A percentile compares a stretch with the other conserved stretches of the same genome.
Evolutionary conservation across 2,113 vertebrate genomes (phyloP).

Genomic region (Mirza zaza): DNA sequence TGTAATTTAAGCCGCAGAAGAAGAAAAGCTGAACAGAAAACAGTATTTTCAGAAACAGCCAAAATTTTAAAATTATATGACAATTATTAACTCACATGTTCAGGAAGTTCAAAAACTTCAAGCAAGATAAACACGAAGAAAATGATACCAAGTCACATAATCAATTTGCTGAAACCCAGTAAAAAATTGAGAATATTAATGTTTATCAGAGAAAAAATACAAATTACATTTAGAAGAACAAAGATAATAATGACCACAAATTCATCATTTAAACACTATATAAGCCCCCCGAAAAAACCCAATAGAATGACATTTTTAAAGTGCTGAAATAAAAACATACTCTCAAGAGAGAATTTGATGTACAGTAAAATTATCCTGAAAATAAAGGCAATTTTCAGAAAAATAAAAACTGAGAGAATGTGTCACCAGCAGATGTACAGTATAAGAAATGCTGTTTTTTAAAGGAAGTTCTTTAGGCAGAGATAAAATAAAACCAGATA

Average conservation of each 20-base stretch:
- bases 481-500: background rate
- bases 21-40: background rate
- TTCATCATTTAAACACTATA: background rate
- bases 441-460: background rate
- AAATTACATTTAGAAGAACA: background rate
- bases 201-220: background rate
- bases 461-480: background rate
- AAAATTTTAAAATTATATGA: background rate
- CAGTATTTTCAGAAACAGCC: background rate
- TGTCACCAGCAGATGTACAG: background rate
- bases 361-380: background rate
- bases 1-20: background rate
- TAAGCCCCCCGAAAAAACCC: background rate
- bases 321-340: background rate
- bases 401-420: background rate
- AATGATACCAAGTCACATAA: background rate
- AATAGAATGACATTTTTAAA: background rate
- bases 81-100: background rate
- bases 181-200: background rate
- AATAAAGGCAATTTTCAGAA: background rate
- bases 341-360: background rate
- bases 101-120: background rate
- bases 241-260: background rate
- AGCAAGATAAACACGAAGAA: background rate
- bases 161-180: background rate